Evolutionary conservation across 2,113 vertebrate genomes (phyloP).

Genomic region (Ploceus nigricollis): DNA sequence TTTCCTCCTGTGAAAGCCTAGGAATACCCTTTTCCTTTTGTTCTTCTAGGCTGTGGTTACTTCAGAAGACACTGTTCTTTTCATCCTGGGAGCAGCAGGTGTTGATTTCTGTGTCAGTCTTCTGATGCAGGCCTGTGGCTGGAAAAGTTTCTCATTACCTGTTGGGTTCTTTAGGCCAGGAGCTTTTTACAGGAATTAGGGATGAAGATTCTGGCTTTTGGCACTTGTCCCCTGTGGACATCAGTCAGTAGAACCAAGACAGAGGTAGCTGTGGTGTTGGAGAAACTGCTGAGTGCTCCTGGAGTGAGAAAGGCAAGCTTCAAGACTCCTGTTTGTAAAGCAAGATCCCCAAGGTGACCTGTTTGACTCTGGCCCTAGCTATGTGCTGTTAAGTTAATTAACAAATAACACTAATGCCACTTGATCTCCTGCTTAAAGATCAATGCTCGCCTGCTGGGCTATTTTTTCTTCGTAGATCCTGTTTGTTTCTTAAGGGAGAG

Average conservation of each 20-base stretch:
- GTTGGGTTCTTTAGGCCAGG: background rate
- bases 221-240: background rate
- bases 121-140: background rate
- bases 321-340: background rate
- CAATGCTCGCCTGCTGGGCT: background rate
- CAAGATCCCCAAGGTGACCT: background rate
- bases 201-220: background rate
- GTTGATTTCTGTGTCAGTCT: background rate
- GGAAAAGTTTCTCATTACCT: background rate
- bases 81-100: background rate
- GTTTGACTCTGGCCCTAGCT: background rate
- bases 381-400: background rate
- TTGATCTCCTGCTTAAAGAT: conserved; percentile 14
- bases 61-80: background rate
- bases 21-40: background rate
- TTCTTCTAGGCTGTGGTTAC: background rate
- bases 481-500: background rate
- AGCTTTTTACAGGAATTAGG: background rate
- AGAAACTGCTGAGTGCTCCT: background rate
- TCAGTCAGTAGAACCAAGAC: background rate
- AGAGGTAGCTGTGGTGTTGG: background rate
- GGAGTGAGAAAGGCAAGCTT: background rate
- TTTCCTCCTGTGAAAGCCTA: background rate
- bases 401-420: background rate
- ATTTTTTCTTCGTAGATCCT: background rate